Evolutionary conservation across 1,140 invertebrate species (phyloP), one percentile per base, ranked within the genome.

Genomic region (Subanguina moxae): DNA sequence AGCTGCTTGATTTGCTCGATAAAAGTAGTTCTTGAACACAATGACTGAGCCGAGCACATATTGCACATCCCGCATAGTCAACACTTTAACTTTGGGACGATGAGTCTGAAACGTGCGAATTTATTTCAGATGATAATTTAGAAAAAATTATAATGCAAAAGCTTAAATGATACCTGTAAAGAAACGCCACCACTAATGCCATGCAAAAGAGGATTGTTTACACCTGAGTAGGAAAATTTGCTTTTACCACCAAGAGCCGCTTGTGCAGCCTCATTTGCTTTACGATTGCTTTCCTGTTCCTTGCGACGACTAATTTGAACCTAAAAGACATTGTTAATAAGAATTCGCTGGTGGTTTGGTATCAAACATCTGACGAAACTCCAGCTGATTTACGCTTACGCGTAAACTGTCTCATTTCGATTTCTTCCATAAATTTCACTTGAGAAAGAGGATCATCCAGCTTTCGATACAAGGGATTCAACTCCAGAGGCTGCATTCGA

Each of bases 261-360:
- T 27, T 78, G 45, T 19, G 73, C 73, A 11, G 73, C 75, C 25
- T 63, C 66, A 62, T 75, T 75, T 19, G 73, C 75, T 58, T 77
- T 69, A 30, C 62, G 62, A 38, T 69, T 61, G 11, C 62, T 25
- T 28, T 23, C 66, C 38, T 52, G 75, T 57, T 78, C 73, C 52
- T 71, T 52, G 19, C 56, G 57, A 75, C 78, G 71, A 17, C 65
- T 65, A 63, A 78, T 52, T 15, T 52, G 15, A 52, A 7, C 8
- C 11, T 38, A 38, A 38, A 38, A 5, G 3, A 38, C 3, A 38
- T 5, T 38, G 32, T 11, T 38, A 38, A 38, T 38, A 38, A 38
- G 11, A 38, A 38, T n/a, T n/a, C n/a, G n/a, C n/a, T n/a, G n/a
- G n/a, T n/a, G n/a, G n/a, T n/a, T n/a, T n/a, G 11, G 32, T 38